Conservation (phyloP, 2,797 vertebrate genomes). For the Gymnothorax reevesii region DNA sequence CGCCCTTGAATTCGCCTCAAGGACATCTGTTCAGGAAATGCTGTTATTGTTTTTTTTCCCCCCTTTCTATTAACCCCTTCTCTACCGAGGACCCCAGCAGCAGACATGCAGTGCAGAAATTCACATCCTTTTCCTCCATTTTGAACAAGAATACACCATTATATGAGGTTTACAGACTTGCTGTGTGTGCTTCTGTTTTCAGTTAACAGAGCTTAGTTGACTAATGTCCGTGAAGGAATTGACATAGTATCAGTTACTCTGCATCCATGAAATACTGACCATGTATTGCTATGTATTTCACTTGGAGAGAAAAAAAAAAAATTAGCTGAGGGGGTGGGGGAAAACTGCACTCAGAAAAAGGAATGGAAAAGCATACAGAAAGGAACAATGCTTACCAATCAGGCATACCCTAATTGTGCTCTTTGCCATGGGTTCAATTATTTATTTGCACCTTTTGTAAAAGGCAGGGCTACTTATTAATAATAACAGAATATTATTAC, state of each 20-base stretch:
- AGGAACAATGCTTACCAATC: too few relatives aligned
- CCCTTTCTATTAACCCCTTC: conserved; percentile 76
- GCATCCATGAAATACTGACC: neutral
- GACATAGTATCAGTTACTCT: neutral
- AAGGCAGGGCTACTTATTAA: neutral
- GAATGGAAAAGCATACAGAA: too few relatives aligned
- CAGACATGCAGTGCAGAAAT: conserved; percentile 14
- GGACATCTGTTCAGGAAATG: conserved; percentile 89
- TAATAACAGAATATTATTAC: neutral
- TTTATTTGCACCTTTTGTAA: neutral
- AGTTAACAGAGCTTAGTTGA: neutral
- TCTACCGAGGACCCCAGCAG: conserved; percentile 13
- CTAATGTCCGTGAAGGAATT: neutral
- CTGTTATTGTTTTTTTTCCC: conserved; percentile 74
- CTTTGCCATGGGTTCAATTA: neutral
- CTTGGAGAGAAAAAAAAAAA: neutral
- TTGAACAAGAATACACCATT: neutral
- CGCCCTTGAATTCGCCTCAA: conserved; percentile 89
- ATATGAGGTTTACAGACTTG: neutral
- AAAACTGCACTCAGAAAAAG: too few relatives aligned
- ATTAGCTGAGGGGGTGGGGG: too few relatives aligned
- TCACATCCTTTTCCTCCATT: neutral
- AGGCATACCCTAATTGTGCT: neutral
- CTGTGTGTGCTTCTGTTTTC: neutral
- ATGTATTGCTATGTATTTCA: neutral